Base-by-base conservation (phyloP, 1,140 invertebrate genomes). In the Adelges cooleyi region DNA sequence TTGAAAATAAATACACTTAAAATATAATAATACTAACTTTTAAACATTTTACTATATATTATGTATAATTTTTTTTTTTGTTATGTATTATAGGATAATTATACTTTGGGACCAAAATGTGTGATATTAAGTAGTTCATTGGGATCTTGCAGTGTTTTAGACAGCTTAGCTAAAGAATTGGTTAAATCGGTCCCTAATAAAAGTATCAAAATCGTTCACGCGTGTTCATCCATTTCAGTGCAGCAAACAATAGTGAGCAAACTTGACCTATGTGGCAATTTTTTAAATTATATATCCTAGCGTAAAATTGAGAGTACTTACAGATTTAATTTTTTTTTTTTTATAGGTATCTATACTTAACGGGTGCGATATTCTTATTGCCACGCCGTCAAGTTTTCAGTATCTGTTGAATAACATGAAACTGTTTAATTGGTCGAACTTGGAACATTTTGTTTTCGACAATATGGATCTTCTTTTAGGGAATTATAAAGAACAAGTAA, bases 371-470 rank as follows among this genome's bases (percentile, higher is more conserved):
- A 20, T 62, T 48, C 18, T 62, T 25, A 62, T 62, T 22, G 25
- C 42, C 10, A 62, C 56, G 22, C 56, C 56, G 29, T 22, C 17
- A 20, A 33, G 25, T 2, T 17, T 62, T 20, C 17, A 48, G 1
- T 29, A 62, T 48, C 3, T 62, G 10, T n/a, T 62, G 1, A 29
- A 20, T 13, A 46, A 62, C 20, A 6, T 42, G 11, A 62, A 62
- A 62, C 11, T 62, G n/a, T 48, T 62, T 29, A 62, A 11, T 29
- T 62, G 44, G 44, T 48, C 15, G n/a, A 62, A 62, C 22, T 6
- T 62, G 15, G 44, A 9, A 20, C 17, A 62, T 62, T 29, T 62
- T 62, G 56, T 62, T 48, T 62, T 48, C 46, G 56, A 62, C 27
- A 62, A 62, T 48, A n/a, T 62, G 13, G 56, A 62, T 29, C 11